These are phyloP conservation scores for Cottoperca gobio DNA, from an alignment of 2,797 vertebrate species.

Conservation along the genomic window DNA sequence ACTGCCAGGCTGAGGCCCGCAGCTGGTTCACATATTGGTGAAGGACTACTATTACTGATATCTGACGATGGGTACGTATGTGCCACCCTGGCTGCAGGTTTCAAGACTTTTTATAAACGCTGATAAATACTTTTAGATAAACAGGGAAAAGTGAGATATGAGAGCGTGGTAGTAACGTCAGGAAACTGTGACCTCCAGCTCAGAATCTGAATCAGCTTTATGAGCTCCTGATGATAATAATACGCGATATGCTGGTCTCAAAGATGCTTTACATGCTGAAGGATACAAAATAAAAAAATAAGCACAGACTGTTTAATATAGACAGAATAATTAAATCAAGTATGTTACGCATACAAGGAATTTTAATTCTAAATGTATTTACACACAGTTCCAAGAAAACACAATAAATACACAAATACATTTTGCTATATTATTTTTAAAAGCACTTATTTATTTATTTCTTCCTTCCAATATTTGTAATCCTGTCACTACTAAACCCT, in stretches of 20 bases:
- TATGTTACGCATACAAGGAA: background rate
- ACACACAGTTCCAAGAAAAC: background rate
- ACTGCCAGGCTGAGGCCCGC: slow-evolving; percentile 57
- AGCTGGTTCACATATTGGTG: slow-evolving; percentile 75
- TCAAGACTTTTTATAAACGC: background rate
- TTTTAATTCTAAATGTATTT: background rate
- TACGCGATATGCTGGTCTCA: too few relatives aligned
- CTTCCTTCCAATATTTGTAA: background rate
- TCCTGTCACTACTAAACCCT: background rate
- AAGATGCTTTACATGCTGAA: too few relatives aligned
- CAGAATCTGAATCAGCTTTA: background rate
- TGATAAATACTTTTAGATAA: background rate
- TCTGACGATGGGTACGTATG: slow-evolving; percentile 5
- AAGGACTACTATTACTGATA: slow-evolving; percentile 45
- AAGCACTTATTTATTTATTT: background rate
- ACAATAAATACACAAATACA: background rate
- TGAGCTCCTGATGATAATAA: too few relatives aligned
- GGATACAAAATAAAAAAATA: too few relatives aligned
- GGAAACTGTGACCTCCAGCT: background rate
- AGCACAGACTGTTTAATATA: too few relatives aligned
- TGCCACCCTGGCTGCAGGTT: slow-evolving; percentile 30
- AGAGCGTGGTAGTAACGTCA: background rate
- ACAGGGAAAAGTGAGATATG: background rate
- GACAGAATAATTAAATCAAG: too few relatives aligned
- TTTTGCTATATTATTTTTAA: background rate